Conservation (phyloP, 2,797 vertebrate genomes). For the Cuculus canorus region DNA sequence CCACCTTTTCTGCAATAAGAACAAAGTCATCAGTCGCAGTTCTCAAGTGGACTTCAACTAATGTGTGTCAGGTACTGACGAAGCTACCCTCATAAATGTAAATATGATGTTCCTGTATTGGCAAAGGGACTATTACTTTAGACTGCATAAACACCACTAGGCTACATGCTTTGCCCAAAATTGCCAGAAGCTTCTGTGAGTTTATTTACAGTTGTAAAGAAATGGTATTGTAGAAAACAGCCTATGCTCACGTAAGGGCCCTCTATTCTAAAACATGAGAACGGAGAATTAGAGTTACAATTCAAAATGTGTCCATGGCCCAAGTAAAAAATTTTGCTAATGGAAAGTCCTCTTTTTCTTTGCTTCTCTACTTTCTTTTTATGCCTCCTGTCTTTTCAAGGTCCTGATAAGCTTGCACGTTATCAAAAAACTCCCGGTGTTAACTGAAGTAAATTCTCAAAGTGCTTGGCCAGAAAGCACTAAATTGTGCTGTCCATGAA, state of each 20-base stretch:
- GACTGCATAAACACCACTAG: not conserved
- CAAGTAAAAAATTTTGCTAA: not conserved
- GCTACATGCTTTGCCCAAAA: not conserved
- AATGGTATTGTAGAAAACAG: not conserved
- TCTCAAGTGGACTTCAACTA: not conserved
- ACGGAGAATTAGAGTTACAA: not conserved
- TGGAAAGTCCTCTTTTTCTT: not conserved
- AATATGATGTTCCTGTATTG: not conserved
- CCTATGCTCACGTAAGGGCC: not conserved
- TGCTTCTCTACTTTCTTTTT: not conserved
- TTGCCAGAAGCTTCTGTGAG: not conserved
- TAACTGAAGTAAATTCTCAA: not conserved
- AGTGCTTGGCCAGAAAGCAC: not conserved
- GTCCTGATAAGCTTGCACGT: not conserved
- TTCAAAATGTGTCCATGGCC: fast-evolving
- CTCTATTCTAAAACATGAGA: not conserved
- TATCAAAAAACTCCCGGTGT: not conserved
- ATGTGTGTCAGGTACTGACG: not conserved
- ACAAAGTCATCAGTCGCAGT: not conserved
- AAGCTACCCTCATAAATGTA: not conserved
- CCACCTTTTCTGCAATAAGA: not conserved
- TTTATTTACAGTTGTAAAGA: not conserved
- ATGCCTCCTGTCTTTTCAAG: not conserved
- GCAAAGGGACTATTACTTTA: not conserved
- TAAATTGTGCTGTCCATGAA: not conserved